Evolutionary conservation across 2,113 vertebrate genomes (phyloP).

Genomic region (Nesospiza acunhae): DNA sequence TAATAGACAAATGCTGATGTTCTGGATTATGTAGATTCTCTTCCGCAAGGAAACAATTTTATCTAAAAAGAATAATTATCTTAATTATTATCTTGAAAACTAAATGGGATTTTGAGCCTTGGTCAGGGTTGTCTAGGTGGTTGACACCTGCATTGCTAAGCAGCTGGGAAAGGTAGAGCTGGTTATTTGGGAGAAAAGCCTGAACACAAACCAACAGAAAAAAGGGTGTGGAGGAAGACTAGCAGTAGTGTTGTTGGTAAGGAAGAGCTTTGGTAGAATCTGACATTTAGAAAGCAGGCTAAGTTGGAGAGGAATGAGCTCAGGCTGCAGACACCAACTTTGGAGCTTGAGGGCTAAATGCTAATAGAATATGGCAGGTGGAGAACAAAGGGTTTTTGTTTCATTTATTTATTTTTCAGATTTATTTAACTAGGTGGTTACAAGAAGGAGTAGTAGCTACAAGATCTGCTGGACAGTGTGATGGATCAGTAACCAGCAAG

Average conservation of each 20-base stretch:
- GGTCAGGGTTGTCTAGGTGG: neutral
- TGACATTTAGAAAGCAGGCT: neutral
- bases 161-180: neutral
- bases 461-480: neutral
- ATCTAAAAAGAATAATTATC: constrained; percentile 21
- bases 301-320: neutral
- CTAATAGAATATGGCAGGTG: neutral
- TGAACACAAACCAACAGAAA: neutral
- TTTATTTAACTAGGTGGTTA: neutral
- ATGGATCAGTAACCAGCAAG: neutral
- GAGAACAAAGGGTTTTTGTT: neutral
- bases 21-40: neutral
- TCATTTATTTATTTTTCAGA: neutral
- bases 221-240: neutral
- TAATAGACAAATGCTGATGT: constrained; percentile 13
- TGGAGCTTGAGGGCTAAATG: neutral
- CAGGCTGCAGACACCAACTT: neutral
- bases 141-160: neutral
- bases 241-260: neutral
- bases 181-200: neutral
- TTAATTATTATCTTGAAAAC: constrained; percentile 1
- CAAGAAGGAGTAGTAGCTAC: neutral
- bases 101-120: constrained; percentile 13
- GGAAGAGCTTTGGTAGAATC: neutral
- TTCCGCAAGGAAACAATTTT: constrained; percentile 23